Evolutionary conservation across 2,797 vertebrate genomes (phyloP).

Genomic region (Xenops minutus): DNA sequence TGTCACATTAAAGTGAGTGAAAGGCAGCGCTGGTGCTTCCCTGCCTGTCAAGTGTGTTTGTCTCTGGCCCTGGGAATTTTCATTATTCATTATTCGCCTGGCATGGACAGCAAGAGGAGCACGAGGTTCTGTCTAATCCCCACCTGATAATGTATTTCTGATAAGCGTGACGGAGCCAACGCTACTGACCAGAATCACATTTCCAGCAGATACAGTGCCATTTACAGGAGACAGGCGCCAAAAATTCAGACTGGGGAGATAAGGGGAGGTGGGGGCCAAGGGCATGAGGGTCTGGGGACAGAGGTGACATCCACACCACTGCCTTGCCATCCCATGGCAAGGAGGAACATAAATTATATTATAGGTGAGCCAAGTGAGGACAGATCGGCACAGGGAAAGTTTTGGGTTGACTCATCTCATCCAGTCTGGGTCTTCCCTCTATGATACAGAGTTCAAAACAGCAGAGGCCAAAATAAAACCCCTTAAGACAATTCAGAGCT

Average conservation of each 20-base stretch:
- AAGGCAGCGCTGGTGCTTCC: conserved; percentile 28
- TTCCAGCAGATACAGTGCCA: conserved; percentile 66
- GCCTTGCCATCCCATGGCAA: neutral
- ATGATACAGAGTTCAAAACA: neutral
- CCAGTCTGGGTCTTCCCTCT: neutral
- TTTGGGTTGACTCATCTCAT: neutral
- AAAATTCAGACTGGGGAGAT: conserved; percentile 41
- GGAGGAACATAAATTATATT: neutral
- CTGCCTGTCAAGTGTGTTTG: conserved; percentile 69
- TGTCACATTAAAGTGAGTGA: conserved; percentile 67
- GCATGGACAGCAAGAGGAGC: conserved; percentile 38
- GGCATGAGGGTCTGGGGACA: neutral
- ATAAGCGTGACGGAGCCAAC: conserved; percentile 71
- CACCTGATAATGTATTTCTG: conserved; percentile 77
- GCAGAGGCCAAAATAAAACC: neutral
- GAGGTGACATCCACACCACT: neutral
- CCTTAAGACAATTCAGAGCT: neutral
- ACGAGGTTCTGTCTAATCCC: conserved; percentile 69
- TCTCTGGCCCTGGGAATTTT: conserved; percentile 69
- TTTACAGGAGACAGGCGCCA: conserved; percentile 37
- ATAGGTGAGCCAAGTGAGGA: rapidly evolving
- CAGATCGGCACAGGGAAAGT: neutral
- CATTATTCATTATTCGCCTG: conserved; percentile 72
- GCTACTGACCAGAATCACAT: conserved; percentile 53
- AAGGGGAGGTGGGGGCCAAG: neutral